These are phyloP conservation scores for Phyto melanocephala DNA, from an alignment of 2,888 invertebrate species.

Conservation along the genomic window DNA sequence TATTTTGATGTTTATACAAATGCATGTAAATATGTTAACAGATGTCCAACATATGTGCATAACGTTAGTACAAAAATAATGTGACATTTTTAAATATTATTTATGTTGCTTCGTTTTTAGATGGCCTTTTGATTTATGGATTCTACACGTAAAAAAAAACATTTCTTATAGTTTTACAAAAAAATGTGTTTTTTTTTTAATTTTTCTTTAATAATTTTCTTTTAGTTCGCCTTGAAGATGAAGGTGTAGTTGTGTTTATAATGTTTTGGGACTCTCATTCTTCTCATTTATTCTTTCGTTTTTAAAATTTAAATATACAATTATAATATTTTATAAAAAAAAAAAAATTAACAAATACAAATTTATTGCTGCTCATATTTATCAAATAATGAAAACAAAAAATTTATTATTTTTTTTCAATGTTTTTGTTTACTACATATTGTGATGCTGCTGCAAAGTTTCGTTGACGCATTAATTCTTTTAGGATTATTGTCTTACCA, in stretches of 20 bases:
- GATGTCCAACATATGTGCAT: not conserved
- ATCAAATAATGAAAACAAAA: not conserved
- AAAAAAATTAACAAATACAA: not conserved
- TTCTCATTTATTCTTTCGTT: too few species aligned
- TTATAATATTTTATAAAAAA: too few species aligned
- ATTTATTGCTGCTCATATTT: not conserved
- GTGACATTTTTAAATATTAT: constrained; percentile 20
- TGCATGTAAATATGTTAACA: not conserved
- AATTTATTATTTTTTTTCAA: not conserved
- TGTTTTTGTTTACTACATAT: constrained; percentile 11
- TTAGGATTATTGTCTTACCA: not conserved
- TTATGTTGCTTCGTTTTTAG: not conserved
- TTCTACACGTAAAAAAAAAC: not conserved
- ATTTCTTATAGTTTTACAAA: not conserved
- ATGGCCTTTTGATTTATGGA: constrained; percentile 43
- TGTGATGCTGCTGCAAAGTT: not conserved
- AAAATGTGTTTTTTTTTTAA: not conserved
- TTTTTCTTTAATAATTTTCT: not conserved
- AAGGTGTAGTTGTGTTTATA: constrained; percentile 4
- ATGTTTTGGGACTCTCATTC: not conserved
- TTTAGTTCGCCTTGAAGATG: not conserved
- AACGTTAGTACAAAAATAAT: constrained; percentile 6
- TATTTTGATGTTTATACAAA: too few species aligned
- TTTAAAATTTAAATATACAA: too few species aligned
- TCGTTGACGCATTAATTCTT: not conserved